Percentiles rank a stretch among this genome's conserved stretches.
These are phyloP conservation scores for Psephotus haematonotus DNA, from an alignment of 2,113 vertebrate genomes.

Conservation along the genomic window DNA sequence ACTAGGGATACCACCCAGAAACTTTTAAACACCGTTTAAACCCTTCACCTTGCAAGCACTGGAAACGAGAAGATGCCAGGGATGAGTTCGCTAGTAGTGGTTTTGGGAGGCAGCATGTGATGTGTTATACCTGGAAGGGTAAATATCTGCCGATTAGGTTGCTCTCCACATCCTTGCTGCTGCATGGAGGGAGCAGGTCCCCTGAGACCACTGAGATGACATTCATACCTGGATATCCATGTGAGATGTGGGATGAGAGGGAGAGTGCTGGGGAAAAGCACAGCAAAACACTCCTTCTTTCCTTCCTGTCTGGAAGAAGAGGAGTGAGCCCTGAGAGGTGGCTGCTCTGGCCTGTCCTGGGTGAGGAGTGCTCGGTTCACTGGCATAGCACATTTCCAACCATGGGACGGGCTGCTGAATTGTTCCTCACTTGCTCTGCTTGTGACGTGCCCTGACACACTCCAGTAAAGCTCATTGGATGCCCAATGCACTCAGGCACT, in stretches of 20 bases:
- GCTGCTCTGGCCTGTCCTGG: background rate
- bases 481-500: background rate
- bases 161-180: background rate
- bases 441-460: background rate
- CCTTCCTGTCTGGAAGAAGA: background rate
- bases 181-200: background rate
- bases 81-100: background rate
- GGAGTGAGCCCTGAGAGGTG: fast-evolving
- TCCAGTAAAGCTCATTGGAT: background rate
- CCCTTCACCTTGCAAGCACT: background rate
- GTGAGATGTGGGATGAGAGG: background rate
- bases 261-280: fast-evolving
- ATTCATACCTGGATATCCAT: background rate
- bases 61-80: background rate
- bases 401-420: fast-evolving
- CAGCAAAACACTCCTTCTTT: background rate
- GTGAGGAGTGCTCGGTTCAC: background rate
- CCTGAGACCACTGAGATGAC: too few relatives aligned
- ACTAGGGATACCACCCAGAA: background rate
- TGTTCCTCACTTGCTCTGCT: background rate
- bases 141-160: background rate
- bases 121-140: background rate
- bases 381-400: background rate
- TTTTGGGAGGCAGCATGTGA: background rate
- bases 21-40: background rate